These are phyloP conservation scores for Cryptomyrus ogoouensis DNA, from an alignment of 2,113 vertebrate species.

Conservation along the genomic window DNA sequence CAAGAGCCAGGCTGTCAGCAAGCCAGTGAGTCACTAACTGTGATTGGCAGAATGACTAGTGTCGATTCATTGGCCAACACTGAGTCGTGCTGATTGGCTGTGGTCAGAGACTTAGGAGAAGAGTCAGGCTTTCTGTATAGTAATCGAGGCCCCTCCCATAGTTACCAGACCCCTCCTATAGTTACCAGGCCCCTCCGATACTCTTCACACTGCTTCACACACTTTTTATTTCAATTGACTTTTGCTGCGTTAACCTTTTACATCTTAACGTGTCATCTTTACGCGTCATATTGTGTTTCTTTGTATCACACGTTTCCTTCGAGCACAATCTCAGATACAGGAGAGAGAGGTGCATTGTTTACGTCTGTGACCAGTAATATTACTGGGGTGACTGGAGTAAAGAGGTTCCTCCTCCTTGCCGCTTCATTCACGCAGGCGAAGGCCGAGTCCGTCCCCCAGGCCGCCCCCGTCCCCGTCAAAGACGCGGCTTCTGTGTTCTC, in stretches of 20 bases:
- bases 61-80: background rate
- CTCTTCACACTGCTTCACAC: background rate
- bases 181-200: background rate
- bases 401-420: background rate
- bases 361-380: background rate
- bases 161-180: background rate
- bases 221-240: background rate
- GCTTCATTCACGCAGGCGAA: constrained; percentile 24
- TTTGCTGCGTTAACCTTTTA: no score
- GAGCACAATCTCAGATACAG: background rate
- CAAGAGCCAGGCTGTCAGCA: constrained; percentile 68
- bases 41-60: background rate
- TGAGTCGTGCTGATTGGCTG: background rate
- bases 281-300: no score
- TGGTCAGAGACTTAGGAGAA: background rate
- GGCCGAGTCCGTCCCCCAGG: constrained; percentile 31
- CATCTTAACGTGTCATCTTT: no score
- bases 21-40: constrained; percentile 58
- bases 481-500: constrained; percentile 58
- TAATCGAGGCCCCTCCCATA: background rate
- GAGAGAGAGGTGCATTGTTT: background rate
- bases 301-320: background rate
- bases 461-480: constrained; percentile 43
- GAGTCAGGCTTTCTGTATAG: background rate
- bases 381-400: background rate